These are phyloP conservation scores for Pilophorus perplexus DNA, from an alignment of 2,888 invertebrate species.

Conservation along the genomic window DNA sequence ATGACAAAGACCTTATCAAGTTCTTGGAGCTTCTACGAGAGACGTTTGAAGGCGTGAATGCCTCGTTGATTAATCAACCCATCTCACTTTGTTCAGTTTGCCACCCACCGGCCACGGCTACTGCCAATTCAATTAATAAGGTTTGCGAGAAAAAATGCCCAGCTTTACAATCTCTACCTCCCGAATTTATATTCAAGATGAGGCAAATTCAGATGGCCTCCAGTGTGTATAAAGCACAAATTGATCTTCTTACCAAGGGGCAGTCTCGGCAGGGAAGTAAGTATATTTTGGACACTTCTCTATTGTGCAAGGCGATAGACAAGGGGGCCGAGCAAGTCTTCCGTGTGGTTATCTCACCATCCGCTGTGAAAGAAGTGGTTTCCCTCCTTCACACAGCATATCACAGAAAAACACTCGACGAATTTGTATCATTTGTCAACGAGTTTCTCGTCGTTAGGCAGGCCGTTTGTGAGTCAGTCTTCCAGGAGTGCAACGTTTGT, in stretches of 20 bases:
- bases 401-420: neutral
- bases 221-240: constrained; percentile 21
- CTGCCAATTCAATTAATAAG: neutral
- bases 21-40: neutral
- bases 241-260: constrained; percentile 6
- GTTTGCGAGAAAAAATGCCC: neutral
- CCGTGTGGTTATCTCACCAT: constrained; percentile 6
- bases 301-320: constrained; percentile 4
- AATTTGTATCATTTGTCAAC: constrained; percentile 2
- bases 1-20: neutral
- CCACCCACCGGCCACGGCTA: neutral
- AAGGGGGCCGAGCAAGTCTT: neutral
- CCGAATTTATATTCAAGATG: neutral
- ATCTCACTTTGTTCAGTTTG: neutral
- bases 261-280: constrained; percentile 1
- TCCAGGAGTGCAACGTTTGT: neutral
- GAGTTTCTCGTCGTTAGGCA: neutral
- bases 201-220: constrained; percentile 5
- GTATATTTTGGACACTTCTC: constrained; percentile 8
- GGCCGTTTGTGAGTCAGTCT: neutral
- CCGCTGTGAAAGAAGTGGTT: neutral
- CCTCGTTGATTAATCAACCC: no score
- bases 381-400: neutral
- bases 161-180: neutral
- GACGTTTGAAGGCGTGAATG: neutral